A percentile compares a stretch with the other conserved stretches of the same genome.
Conservation (phyloP, 92 coral and sea anemone genomes). For the Isaurus tuberculatus region DNA sequence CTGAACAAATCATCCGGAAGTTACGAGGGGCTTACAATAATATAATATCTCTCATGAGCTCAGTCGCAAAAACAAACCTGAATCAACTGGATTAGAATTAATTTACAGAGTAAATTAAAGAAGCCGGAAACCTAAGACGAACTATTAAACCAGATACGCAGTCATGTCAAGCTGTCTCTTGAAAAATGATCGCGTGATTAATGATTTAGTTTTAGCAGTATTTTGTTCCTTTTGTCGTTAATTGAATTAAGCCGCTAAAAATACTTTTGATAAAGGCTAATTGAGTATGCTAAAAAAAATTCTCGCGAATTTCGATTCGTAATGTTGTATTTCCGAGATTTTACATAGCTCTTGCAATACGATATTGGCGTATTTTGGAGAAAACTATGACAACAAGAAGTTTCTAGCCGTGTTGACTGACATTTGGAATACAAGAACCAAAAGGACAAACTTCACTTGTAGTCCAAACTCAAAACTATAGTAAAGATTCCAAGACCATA, state of each 20-base stretch:
- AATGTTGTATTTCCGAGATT: not conserved
- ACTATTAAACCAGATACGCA: not conserved
- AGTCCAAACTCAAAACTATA: not conserved
- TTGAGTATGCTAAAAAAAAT: not conserved
- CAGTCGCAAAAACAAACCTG: not conserved
- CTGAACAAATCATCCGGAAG: slow-evolving; percentile 34
- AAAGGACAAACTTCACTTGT: not conserved
- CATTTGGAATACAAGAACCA: not conserved
- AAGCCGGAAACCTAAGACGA: not conserved
- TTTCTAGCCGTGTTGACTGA: not conserved
- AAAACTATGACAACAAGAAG: not conserved
- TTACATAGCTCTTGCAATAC: no score
- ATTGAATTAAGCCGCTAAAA: not conserved
- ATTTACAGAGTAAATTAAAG: not conserved
- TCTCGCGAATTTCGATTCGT: not conserved
- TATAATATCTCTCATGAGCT: not conserved
- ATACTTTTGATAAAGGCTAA: not conserved
- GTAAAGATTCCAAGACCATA: no score
- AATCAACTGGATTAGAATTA: not conserved
- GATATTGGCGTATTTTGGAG: not conserved
- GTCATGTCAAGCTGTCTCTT: not conserved
- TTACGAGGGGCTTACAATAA: not conserved
- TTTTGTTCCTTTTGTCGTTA: not conserved
- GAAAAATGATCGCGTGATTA: not conserved
- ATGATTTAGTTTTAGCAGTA: not conserved